Conservation (phyloP, 2,797 vertebrate genomes). For the Danio tinwini region DNA sequence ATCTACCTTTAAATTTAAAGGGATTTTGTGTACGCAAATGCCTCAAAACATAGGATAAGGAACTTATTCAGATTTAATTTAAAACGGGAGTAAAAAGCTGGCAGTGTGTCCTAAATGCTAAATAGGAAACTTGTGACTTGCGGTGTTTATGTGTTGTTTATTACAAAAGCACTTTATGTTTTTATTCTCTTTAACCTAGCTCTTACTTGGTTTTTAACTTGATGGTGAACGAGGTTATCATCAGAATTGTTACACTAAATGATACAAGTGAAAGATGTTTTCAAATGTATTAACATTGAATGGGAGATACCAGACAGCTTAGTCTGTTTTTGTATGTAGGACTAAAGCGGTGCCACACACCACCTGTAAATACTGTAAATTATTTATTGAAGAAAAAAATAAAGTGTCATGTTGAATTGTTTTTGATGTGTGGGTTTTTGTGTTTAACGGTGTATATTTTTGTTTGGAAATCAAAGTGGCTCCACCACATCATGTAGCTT, state of each 20-base stretch:
- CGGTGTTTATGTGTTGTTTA: slow-evolving; percentile 75
- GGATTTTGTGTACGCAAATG: slow-evolving; percentile 71
- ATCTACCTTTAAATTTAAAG: slow-evolving; percentile 68
- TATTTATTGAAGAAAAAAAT: slow-evolving; percentile 94
- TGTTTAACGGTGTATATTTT: slow-evolving; percentile 38
- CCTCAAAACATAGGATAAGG: slow-evolving; percentile 57
- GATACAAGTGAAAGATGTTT: slow-evolving; percentile 50
- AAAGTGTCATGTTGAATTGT: slow-evolving; percentile 74
- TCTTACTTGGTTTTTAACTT: slow-evolving; percentile 72
- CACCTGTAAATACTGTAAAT: slow-evolving; percentile 95
- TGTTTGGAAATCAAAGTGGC: not conserved
- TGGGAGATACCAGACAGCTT: slow-evolving; percentile 73
- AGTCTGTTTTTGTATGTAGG: slow-evolving; percentile 79
- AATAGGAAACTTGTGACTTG: slow-evolving; percentile 60
- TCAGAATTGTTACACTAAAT: slow-evolving; percentile 65
- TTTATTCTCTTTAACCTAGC: slow-evolving; percentile 69
- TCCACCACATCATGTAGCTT: not conserved
- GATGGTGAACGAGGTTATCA: slow-evolving; percentile 64
- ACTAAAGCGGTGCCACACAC: slow-evolving; percentile 79
- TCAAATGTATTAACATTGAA: slow-evolving; percentile 62
- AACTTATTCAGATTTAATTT: slow-evolving; percentile 13
- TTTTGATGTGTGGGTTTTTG: slow-evolving; percentile 46
- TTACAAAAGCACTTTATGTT: slow-evolving; percentile 84
- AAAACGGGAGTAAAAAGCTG: slow-evolving; percentile 53
- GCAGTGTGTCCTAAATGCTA: slow-evolving; percentile 35